Evolutionary conservation across 2,113 vertebrate genomes (phyloP), one percentile per base, ranked within the genome.

Genomic region (Rhinolophus sinicus): DNA sequence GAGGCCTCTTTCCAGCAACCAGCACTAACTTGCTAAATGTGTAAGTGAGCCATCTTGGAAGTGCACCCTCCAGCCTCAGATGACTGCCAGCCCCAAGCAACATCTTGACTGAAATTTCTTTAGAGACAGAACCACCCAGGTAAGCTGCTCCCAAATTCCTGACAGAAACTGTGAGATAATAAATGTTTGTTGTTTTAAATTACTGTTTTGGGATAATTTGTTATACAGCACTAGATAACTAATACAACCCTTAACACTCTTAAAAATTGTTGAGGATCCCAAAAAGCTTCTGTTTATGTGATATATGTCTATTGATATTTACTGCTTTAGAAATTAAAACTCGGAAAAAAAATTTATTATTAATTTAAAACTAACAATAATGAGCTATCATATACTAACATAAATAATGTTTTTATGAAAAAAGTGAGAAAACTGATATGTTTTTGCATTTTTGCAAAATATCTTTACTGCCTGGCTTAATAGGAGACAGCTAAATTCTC

Each of bases 361-460:
- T 91, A 50, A 78, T 88, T 87, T 77, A 24, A 94, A 96, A 88
- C 18, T 60, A 91, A 70, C 8, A 84, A 82, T 67, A 28, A 75
- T 5, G 9, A 94, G n/a, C 10, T 35, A 85, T 65, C 77, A 62
- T 6, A 80, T 62, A 28, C 62, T 77, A 83, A 70, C 12, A 72
- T 47, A 80, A 94, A 80, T 94, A 76, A 78, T 6, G 69, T 54
- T 89, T 86, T 93, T 28, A 67, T 38, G 78, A 82, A 87, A 85
- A 89, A 92, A 73, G 52, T 54, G 21, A 89, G 33, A 81, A 81
- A 88, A 86, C 19, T 67, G 35, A 24, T n/a, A 86, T 54, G 22
- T 13, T 95, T 90, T 92, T 81, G 69, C 26, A 40, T 54, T 96
- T 92, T 90, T 92, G n/a, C 30, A 82, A 87, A 92, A 58, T 87